Evolutionary conservation across 2,888 invertebrate genomes (phyloP).

Genomic region (Tineola bisselliella): DNA sequence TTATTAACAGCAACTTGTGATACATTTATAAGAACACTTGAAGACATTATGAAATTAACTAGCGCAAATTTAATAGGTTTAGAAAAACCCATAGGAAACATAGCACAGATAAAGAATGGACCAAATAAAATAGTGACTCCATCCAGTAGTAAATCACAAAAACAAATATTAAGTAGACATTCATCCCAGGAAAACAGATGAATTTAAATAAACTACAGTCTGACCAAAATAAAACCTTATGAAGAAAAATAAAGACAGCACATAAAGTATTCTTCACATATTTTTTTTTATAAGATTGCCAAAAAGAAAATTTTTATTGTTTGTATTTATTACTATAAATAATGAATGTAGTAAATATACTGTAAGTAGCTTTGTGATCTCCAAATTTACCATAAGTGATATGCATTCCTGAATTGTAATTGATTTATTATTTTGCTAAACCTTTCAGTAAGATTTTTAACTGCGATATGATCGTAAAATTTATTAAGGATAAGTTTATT

Average conservation of each 20-base stretch:
- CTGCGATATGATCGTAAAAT: not conserved
- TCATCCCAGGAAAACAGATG: slow-evolving; percentile 60
- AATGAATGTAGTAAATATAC: not conserved
- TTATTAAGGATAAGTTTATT: not conserved
- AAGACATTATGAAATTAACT: slow-evolving; percentile 78
- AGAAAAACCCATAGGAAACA: slow-evolving; percentile 5
- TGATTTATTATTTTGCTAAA: not conserved
- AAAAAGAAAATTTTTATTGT: not conserved
- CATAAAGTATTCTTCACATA: not conserved
- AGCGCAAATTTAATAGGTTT: slow-evolving; percentile 32
- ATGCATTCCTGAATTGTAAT: not conserved
- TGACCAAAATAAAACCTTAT: not conserved
- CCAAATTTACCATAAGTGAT: not conserved
- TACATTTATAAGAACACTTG: slow-evolving; percentile 82
- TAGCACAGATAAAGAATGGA: not conserved
- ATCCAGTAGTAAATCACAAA: slow-evolving; percentile 29
- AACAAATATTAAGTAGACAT: slow-evolving; percentile 43
- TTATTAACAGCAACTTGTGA: slow-evolving; percentile 82
- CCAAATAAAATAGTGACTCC: slow-evolving; percentile 13
- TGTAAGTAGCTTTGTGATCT: no score
- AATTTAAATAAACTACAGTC: slow-evolving; percentile 26
- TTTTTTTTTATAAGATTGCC: not conserved
- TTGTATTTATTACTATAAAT: not conserved
- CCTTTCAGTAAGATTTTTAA: not conserved
- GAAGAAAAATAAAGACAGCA: not conserved